Base-by-base conservation (phyloP, 53 echinoderm and acorn worm species). In the Patiria pectinifera region DNA sequence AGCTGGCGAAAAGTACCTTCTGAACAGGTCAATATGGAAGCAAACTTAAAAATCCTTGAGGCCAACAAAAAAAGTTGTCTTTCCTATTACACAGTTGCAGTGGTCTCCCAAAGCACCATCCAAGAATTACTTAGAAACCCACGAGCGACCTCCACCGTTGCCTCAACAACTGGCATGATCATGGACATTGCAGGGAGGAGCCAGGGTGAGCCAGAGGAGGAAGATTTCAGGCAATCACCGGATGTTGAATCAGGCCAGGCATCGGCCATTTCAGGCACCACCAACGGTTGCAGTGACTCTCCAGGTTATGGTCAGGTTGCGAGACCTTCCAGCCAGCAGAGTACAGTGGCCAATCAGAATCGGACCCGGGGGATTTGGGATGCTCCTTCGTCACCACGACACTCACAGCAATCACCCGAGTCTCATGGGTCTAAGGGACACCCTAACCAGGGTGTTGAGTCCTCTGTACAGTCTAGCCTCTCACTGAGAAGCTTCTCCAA, bases 71-170 rank as follows among this genome's bases (percentile, higher is more conserved):
- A 53, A 53, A 53, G 53, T 53, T 53, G 53, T 53, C 53, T 53
- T 58, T 48, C 85, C 14, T 76, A n/a, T 53, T 93, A 89, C 74
- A 60, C 89, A 69, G 94, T 79, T 48, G 86, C 91, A 25, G 89
- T 97, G 2, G 95, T 97, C 22, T 95, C 99, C 66, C 91, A 94
- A 16, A 94, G 95, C 78, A 86, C 95, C 61, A 99, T 99, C 90
- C 94, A 96, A 91, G 92, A 97, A 89, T 89, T 99, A 21, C 85
- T 99, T 63, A 94, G 91, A 85, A 99, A 99, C 86, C 99, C 99
- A 4, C 83, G 99, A 71, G 97, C 95, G 3, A 99, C 96, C 19
- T 94, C 94, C 45, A 85, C n/a, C 11, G 80, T 87, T n/a, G 83
- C 83, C 45, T 90, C 93, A 13, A 74, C 82, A 9, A 82, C 90